These are phyloP conservation scores for Lepilemur septentrionalis DNA, from an alignment of 2,797 vertebrate species.

Conservation along the genomic window DNA sequence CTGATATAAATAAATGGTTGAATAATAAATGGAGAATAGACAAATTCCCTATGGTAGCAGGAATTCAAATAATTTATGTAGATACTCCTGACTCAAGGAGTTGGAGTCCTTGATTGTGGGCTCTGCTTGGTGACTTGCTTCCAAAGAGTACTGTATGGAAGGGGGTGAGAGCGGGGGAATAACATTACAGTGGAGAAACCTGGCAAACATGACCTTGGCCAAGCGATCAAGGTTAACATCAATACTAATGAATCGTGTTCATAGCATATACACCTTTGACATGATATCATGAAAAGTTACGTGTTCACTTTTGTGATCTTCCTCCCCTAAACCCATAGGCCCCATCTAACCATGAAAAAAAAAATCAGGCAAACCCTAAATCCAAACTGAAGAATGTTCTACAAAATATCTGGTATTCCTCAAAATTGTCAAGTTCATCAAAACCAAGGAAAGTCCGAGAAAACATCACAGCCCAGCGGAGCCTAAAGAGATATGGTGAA, in stretches of 20 bases:
- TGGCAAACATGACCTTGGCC: not conserved
- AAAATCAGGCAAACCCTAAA: not conserved
- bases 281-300: not conserved
- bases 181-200: not conserved
- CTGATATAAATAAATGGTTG: not conserved
- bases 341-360: not conserved
- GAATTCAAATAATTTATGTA: not conserved
- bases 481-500: not conserved
- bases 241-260: not conserved
- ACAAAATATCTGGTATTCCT: not conserved
- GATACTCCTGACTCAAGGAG: not conserved
- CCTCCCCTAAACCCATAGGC: not conserved
- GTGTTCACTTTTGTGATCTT: not conserved
- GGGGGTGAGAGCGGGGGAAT: not conserved
- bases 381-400: not conserved
- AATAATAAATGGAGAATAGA: not conserved
- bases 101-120: not conserved
- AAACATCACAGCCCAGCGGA: not conserved
- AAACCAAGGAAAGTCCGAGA: not conserved
- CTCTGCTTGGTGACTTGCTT: not conserved
- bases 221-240: not conserved
- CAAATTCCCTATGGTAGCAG: not conserved
- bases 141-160: not conserved
- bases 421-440: not conserved
- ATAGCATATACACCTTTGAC: not conserved